Conservation (phyloP, 1,140 invertebrate species). For the Ruditapes philippinarum region DNA sequence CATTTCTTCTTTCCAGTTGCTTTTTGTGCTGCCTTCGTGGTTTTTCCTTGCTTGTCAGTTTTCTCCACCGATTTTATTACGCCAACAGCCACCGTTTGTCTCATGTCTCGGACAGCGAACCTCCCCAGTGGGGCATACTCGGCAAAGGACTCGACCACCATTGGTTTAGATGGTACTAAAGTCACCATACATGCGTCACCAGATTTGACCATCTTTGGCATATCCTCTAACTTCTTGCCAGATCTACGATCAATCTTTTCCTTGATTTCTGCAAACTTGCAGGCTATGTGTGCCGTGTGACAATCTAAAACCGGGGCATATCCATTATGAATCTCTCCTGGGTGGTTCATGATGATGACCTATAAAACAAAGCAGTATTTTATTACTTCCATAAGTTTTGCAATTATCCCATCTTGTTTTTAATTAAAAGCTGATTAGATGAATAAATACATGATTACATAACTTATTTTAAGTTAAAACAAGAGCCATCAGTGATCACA, state of each 20-base stretch:
- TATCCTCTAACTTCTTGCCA: conserved; percentile 89
- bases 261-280: conserved; percentile 99
- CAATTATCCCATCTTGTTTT: too few relatives aligned
- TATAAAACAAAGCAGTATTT: too few relatives aligned
- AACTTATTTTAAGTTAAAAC: too few relatives aligned
- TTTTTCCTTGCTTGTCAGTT: conserved; percentile 94
- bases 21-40: conserved; percentile 99
- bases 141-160: conserved; percentile 99
- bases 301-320: conserved; percentile 99
- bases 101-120: conserved; percentile 99
- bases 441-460: too few relatives aligned
- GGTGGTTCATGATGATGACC: conserved; percentile 99
- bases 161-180: conserved; percentile 97
- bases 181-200: conserved; percentile 97
- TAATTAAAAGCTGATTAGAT: too few relatives aligned
- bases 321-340: conserved; percentile 98
- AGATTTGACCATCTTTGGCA: conserved; percentile 94
- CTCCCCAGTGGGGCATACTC: conserved; percentile 99
- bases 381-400: too few relatives aligned
- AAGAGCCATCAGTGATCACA: too few relatives aligned
- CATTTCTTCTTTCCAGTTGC: conserved; percentile 88
- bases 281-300: conserved; percentile 99
- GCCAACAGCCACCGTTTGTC: conserved; percentile 99
- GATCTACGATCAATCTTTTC: conserved; percentile 99
- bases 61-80: conserved; percentile 93